phyloP scores from a whole-genome alignment of 2,797 vertebrate genomes.

The Petrocephalus sullivani region DNA sequence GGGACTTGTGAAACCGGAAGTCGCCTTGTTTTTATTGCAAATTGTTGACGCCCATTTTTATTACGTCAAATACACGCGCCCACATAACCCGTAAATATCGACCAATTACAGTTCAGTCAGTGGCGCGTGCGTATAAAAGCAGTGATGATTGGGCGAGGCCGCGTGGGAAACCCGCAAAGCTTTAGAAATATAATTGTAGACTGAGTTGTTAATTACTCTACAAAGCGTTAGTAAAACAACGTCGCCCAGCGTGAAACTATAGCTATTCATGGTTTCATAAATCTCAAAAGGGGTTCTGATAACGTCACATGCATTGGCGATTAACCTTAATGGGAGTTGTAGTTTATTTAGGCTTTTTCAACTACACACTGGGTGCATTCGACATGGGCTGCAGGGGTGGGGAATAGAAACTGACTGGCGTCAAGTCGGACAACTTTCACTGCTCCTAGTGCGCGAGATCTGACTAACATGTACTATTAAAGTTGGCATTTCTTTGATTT shows the following conservation, averaged over 20 bases:
- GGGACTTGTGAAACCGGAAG: conserved; percentile 54
- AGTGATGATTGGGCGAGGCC: neutral
- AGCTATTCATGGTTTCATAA: neutral
- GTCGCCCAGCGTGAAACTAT: no score
- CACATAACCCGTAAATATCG: neutral
- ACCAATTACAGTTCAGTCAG: neutral
- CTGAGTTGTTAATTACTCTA: neutral
- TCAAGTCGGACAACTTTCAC: no score
- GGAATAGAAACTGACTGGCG: no score
- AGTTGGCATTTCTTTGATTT: no score
- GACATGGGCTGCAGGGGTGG: no score
- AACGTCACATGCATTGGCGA: neutral
- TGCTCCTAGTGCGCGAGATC: no score
- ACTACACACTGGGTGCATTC: neutral
- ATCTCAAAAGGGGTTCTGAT: neutral
- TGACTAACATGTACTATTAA: no score
- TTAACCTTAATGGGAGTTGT: neutral
- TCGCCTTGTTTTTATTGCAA: conserved; percentile 36
- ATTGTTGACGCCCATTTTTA: conserved; percentile 30
- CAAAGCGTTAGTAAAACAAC: neutral
- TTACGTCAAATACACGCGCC: neutral
- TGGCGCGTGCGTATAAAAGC: neutral
- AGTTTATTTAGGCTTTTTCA: neutral
- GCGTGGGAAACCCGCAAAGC: neutral
- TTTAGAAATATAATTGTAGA: neutral